Evolutionary conservation across 2,797 vertebrate genomes (phyloP).

Genomic region (Enteromius viviparus): DNA sequence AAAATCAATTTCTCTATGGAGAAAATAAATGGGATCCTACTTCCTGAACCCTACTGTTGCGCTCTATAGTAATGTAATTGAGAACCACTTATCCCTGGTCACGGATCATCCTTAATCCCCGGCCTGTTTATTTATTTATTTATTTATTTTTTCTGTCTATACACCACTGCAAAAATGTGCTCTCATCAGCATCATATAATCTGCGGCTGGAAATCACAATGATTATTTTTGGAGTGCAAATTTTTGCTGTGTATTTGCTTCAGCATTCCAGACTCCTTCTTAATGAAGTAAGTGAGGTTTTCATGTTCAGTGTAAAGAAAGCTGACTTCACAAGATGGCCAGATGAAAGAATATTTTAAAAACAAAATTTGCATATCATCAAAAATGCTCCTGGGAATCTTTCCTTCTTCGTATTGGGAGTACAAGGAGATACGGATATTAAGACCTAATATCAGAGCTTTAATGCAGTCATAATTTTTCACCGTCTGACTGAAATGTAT

Average conservation of each 20-base stretch:
- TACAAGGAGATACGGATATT: constrained; percentile 13
- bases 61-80: constrained; percentile 41
- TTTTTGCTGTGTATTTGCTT: constrained; percentile 32
- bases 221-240: constrained; percentile 40
- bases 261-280: constrained; percentile 15
- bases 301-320: constrained; percentile 27
- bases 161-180: constrained; percentile 33
- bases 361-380: constrained; percentile 23
- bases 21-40: constrained; percentile 24
- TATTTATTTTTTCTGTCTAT: constrained; percentile 10
- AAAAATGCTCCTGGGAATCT: constrained; percentile 13
- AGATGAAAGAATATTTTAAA: constrained; percentile 41
- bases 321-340: constrained; percentile 22
- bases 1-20: constrained; percentile 28
- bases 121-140: constrained; percentile 47
- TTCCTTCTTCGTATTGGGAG: constrained; percentile 21
- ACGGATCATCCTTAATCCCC: constrained; percentile 40
- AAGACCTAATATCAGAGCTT: constrained; percentile 8
- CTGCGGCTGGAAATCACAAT: constrained; percentile 44
- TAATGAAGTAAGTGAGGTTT: constrained; percentile 44
- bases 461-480: constrained; percentile 32
- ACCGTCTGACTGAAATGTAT: constrained; percentile 17
- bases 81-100: constrained; percentile 30
- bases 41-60: constrained; percentile 21
- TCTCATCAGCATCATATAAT: constrained; percentile 50